Evolutionary conservation across 1,140 invertebrate species (phyloP).

Genomic region (Ruditapes philippinarum): DNA sequence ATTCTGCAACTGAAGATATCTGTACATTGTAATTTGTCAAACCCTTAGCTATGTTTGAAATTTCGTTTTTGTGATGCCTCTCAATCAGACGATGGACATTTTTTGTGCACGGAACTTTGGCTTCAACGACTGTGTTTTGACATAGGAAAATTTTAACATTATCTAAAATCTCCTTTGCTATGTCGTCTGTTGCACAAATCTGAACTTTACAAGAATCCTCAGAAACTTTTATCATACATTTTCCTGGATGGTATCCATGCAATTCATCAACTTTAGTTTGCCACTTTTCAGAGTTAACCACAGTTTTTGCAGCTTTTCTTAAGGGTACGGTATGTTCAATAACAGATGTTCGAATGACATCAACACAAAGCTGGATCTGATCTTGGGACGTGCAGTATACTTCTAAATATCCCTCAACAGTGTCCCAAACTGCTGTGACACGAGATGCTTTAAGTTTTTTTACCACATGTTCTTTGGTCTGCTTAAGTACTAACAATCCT

Average conservation of each 20-base stretch:
- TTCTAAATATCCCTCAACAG: background rate
- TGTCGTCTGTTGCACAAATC: conserved; percentile 41
- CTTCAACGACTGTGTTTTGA: background rate
- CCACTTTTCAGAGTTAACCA: conserved; percentile 28
- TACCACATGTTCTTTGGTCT: conserved; percentile 25
- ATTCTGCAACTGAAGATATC: background rate
- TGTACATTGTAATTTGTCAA: conserved; percentile 6
- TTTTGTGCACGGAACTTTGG: background rate
- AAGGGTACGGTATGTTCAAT: background rate
- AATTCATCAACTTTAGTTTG: background rate
- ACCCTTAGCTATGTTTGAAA: conserved; percentile 7
- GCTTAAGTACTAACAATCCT: background rate
- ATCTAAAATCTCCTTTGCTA: background rate
- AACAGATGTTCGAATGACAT: conserved; percentile 1
- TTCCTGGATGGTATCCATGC: background rate
- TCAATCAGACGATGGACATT: conserved; percentile 16
- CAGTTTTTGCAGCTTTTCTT: background rate
- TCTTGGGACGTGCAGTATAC: background rate
- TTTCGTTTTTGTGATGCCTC: conserved; percentile 2
- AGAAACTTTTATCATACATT: background rate
- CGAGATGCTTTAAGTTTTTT: conserved; percentile 28
- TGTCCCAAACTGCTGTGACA: conserved; percentile 41
- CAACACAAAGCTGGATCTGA: background rate
- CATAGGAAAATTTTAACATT: background rate
- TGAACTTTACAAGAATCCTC: background rate